A percentile compares a stretch with the other conserved stretches of the same genome.
Conservation (phyloP, 2,797 vertebrate species). For the Hephaestus fuliginosus region DNA sequence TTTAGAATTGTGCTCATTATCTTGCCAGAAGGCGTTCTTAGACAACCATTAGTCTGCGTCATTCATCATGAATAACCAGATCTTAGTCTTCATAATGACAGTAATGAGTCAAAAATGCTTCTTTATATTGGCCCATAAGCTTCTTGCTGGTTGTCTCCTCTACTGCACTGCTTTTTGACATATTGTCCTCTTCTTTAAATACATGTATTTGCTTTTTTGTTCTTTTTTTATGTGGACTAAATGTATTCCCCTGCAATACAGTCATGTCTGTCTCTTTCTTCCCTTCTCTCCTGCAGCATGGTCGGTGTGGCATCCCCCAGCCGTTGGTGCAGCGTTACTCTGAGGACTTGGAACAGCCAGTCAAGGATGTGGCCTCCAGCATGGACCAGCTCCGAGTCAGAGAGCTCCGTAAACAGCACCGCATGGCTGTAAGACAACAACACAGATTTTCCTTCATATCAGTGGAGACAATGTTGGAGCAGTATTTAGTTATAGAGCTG, state of each 20-base stretch:
- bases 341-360: conserved; percentile 92
- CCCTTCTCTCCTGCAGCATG: conserved; percentile 86
- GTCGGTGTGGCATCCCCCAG: conserved; percentile 95
- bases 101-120: conserved; percentile 9
- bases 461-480: neutral
- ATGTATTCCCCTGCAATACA: neutral
- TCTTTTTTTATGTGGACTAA: neutral
- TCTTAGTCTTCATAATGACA: conserved; percentile 1
- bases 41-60: conserved; percentile 17
- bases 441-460: neutral
- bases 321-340: conserved; percentile 94
- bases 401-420: conserved; percentile 95
- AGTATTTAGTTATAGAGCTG: neutral
- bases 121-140: neutral
- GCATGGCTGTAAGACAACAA: conserved; percentile 94
- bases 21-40: neutral
- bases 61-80: conserved; percentile 6
- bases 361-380: conserved; percentile 90
- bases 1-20: neutral
- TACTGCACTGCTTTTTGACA: neutral
- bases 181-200: neutral
- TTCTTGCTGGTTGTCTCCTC: neutral
- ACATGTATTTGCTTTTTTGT: neutral
- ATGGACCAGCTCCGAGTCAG: conserved; percentile 96
- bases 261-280: neutral